phyloP scores from a whole-genome alignment of 2,888 invertebrate genomes.

The Eupithecia insigniata region DNA sequence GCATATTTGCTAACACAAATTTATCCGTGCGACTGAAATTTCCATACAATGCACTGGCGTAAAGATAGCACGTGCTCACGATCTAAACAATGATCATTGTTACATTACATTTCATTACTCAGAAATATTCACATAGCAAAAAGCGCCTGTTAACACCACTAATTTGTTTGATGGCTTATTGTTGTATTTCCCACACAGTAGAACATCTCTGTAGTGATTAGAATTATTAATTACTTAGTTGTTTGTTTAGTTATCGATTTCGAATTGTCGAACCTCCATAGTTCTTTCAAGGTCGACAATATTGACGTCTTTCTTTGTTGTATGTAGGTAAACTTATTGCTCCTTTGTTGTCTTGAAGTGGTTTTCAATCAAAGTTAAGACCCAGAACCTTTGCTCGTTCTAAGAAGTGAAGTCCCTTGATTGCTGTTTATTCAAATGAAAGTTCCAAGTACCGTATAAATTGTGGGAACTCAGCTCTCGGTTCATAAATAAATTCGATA shows the following conservation, averaged over 20 bases:
- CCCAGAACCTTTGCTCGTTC: not conserved
- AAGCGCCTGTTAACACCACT: slow-evolving; percentile 49
- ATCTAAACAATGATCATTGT: slow-evolving; percentile 75
- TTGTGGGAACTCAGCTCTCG: slow-evolving; percentile 21
- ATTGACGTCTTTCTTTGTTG: slow-evolving; percentile 24
- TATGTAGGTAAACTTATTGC: slow-evolving; percentile 13
- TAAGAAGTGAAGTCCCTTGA: slow-evolving; percentile 14
- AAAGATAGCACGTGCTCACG: slow-evolving; percentile 75
- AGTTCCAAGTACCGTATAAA: not conserved
- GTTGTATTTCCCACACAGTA: slow-evolving; percentile 9
- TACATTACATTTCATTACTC: slow-evolving; percentile 56
- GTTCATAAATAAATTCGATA: slow-evolving; percentile 37
- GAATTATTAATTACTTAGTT: slow-evolving; percentile 13
- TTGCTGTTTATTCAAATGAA: not conserved
- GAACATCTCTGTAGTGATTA: not conserved
- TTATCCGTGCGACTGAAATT: slow-evolving; percentile 66
- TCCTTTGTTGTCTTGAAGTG: slow-evolving; percentile 17
- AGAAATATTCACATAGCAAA: slow-evolving; percentile 51
- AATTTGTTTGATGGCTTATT: slow-evolving; percentile 26
- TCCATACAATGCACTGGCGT: slow-evolving; percentile 73
- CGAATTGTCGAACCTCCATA: slow-evolving; percentile 19
- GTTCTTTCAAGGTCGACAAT: slow-evolving; percentile 17
- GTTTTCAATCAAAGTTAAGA: not conserved
- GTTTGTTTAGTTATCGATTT: slow-evolving; percentile 22
- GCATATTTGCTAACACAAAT: slow-evolving; percentile 43